Conservation (phyloP, 1,140 invertebrate genomes). For the Heliconius eleuchia region DNA sequence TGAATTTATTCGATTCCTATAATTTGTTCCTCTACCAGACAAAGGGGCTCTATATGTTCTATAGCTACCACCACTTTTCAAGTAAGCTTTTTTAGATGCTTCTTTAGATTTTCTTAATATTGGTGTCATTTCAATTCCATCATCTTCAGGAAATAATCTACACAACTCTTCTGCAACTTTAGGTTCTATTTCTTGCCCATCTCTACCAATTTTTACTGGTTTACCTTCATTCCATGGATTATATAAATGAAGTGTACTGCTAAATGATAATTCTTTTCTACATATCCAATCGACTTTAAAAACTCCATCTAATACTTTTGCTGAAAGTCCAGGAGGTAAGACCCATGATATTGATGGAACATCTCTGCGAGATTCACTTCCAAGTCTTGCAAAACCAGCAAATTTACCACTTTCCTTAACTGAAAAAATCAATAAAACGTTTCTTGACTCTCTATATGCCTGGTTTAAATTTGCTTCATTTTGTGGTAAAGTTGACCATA, state of each 20-base stretch:
- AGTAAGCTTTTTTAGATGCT: constrained; percentile 85
- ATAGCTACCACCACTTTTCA: constrained; percentile 81
- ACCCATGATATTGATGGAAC: constrained; percentile 96
- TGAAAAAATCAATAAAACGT: constrained; percentile 97
- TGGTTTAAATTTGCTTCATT: constrained; percentile 98
- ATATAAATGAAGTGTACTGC: constrained; percentile 94
- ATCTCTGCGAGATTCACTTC: constrained; percentile 93
- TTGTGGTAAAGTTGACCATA: constrained; percentile 98
- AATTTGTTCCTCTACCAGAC: constrained; percentile 66
- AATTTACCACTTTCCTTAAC: constrained; percentile 98
- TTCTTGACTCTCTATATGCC: constrained; percentile 94
- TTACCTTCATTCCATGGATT: constrained; percentile 99
- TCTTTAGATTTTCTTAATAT: constrained; percentile 95
- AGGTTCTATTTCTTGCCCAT: constrained; percentile 99
- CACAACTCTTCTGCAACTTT: constrained; percentile 97
- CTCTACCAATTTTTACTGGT: constrained; percentile 98
- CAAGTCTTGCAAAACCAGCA: constrained; percentile 94
- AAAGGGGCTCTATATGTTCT: constrained; percentile 76
- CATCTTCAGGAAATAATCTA: constrained; percentile 96
- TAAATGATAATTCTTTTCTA: constrained; percentile 96
- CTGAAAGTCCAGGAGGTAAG: constrained; percentile 95
- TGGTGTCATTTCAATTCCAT: constrained; percentile 94
- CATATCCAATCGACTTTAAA: constrained; percentile 99
- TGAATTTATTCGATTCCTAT: constrained; percentile 66
- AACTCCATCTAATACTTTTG: constrained; percentile 95